Evolutionary conservation across 92 coral and sea anemone genomes (phyloP), one percentile per base, ranked within the genome.

Genomic region (Porites cylindrica): DNA sequence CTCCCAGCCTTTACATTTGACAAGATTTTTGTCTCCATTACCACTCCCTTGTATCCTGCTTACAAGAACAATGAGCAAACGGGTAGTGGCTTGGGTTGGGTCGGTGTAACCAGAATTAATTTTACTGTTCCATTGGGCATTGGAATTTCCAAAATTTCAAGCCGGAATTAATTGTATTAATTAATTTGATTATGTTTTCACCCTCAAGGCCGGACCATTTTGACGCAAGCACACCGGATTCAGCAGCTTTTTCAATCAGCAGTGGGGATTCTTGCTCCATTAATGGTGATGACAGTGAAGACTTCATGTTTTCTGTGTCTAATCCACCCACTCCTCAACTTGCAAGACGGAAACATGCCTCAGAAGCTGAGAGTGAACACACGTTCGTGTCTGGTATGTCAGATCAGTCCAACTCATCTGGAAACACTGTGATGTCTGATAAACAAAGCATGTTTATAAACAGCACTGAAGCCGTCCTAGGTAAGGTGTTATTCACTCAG

Each of bases 261-360:
- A 94, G 98, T 83, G 91, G 86, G n/a, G 96, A 95, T 53, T 90
- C 99, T 0, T 90, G 78, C 82, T 97, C 99, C 2, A 80, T 89
- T 13, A 91, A 87, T 12, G 96, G 88, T 64, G 97, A 95, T 16
- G 96, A 93, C 68, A 78, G 87, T 52, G 99, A 95, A 32, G 98
- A 93, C 16, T 82, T 94, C 18, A 38, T 92, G 10, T 92, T 93
- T 84, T 97, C 99, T 0, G 97, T 97, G 17, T 97, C 99, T 13
- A 97, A 97, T 63, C 99, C 99, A 1, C 99, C 99, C 8, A 94
- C 98, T 1, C 99, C 99, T 17, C 88, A 81, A 6, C 23, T 63
- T 13, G 78, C 81, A 43, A 92, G 89, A 18, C 91, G 85, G 64
- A 89, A 90, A n/a, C 61, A 51, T 0, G 78, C 92, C 7, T 92